These are phyloP conservation scores for Syritta pipiens DNA, from an alignment of 2,888 invertebrate genomes.

Conservation along the genomic window DNA sequence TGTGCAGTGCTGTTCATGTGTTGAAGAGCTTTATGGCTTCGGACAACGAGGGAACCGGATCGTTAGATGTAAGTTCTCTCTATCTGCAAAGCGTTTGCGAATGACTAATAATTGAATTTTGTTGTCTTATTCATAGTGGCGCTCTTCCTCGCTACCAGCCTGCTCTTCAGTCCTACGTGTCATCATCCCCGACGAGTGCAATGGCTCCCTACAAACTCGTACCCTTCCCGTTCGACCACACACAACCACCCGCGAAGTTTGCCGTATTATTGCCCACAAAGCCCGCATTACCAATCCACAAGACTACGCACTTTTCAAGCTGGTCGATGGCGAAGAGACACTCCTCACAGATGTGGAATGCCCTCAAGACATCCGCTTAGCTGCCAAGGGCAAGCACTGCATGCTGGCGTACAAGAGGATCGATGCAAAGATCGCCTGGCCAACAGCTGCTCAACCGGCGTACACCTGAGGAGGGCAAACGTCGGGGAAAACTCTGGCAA, in stretches of 20 bases:
- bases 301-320: constrained; percentile 94
- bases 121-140: constrained; percentile 77
- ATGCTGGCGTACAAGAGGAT: constrained; percentile 96
- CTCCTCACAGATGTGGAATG: constrained; percentile 93
- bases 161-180: constrained; percentile 91
- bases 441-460: constrained; percentile 79
- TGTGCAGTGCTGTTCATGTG: constrained; percentile 91
- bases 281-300: constrained; percentile 97
- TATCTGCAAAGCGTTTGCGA: not conserved
- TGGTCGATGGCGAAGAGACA: constrained; percentile 95
- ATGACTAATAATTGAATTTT: constrained; percentile 1
- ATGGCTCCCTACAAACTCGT: constrained; percentile 94
- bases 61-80: constrained; percentile 78
- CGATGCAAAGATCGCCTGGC: constrained; percentile 99
- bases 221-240: constrained; percentile 95
- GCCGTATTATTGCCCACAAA: constrained; percentile 96
- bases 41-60: constrained; percentile 78
- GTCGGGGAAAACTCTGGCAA: constrained; percentile 46
- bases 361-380: constrained; percentile 91
- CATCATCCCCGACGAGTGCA: constrained; percentile 95
- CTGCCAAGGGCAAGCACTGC: constrained; percentile 88
- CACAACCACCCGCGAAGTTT: constrained; percentile 95
- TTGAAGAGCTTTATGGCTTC: constrained; percentile 79
- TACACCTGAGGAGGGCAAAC: constrained; percentile 40
- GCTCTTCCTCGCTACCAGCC: constrained; percentile 81